Evolutionary conservation across 2,888 invertebrate species (phyloP).

Genomic region (Andrena trimmerana): DNA sequence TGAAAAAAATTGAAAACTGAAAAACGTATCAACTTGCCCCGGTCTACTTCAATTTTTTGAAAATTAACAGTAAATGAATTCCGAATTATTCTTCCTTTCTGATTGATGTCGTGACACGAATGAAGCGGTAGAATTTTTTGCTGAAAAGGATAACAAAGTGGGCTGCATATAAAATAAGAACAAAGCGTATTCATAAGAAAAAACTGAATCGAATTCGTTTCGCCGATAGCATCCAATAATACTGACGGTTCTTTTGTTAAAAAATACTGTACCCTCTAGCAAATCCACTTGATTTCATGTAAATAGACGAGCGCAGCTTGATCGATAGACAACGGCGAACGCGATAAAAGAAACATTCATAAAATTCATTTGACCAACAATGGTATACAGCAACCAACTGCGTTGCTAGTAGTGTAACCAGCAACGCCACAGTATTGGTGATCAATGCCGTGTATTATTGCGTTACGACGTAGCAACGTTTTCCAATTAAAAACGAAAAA

Average conservation of each 20-base stretch:
- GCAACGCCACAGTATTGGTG: background rate
- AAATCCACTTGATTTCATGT: background rate
- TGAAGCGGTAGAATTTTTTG: background rate
- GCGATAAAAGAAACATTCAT: background rate
- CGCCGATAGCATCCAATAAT: background rate
- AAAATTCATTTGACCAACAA: background rate
- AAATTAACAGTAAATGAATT: background rate
- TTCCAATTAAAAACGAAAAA: slow-evolving; percentile 22
- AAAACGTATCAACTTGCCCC: too few relatives aligned
- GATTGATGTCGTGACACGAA: background rate
- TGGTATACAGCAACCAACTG: background rate
- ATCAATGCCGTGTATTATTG: slow-evolving; percentile 6
- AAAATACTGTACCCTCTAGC: background rate
- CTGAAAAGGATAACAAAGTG: background rate
- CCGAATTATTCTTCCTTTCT: background rate
- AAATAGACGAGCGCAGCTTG: background rate
- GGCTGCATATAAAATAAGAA: background rate
- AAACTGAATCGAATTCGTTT: background rate
- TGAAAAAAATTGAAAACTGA: too few relatives aligned
- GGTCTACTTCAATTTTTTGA: background rate
- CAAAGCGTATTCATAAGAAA: background rate
- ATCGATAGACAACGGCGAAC: background rate
- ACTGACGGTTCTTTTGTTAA: background rate
- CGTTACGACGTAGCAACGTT: background rate
- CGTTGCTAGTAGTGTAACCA: background rate